Conservation (phyloP, 2,113 vertebrate species). For the Mobula birostris region DNA sequence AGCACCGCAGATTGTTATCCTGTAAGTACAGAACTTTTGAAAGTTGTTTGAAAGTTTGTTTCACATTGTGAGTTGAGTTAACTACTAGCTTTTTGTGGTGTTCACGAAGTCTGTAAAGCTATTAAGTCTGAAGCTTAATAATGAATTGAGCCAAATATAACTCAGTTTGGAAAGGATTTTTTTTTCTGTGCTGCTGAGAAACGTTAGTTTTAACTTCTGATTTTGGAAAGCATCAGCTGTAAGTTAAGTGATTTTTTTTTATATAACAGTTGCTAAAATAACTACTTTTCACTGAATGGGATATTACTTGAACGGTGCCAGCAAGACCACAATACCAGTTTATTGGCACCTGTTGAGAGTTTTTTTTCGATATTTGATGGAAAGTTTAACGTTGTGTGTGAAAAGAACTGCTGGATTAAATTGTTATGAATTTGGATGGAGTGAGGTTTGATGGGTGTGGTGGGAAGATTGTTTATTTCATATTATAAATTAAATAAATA, state of each 20-base stretch:
- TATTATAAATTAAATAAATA: not conserved
- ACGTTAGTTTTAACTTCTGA: not conserved
- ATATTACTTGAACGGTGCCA: not conserved
- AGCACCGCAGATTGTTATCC: slow-evolving; percentile 37
- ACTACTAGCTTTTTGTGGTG: not conserved
- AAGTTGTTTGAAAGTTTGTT: not conserved
- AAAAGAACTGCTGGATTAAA: not conserved
- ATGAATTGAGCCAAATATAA: not conserved
- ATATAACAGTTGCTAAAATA: slow-evolving; percentile 16
- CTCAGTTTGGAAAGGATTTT: not conserved
- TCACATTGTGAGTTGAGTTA: slow-evolving; percentile 3
- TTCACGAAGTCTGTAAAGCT: not conserved
- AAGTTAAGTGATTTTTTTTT: not conserved
- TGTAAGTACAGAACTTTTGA: slow-evolving; percentile 39
- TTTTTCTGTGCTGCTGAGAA: not conserved
- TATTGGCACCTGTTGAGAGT: not conserved
- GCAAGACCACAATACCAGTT: not conserved
- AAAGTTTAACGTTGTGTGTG: not conserved
- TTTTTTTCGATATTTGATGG: not conserved
- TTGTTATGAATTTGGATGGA: not conserved
- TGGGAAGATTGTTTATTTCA: not conserved
- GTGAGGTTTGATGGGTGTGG: no score
- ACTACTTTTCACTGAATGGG: not conserved
- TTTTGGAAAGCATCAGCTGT: not conserved
- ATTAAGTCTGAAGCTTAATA: not conserved